These are phyloP conservation scores for Papilio elwesi DNA, from an alignment of 2,888 invertebrate species.

Conservation along the genomic window DNA sequence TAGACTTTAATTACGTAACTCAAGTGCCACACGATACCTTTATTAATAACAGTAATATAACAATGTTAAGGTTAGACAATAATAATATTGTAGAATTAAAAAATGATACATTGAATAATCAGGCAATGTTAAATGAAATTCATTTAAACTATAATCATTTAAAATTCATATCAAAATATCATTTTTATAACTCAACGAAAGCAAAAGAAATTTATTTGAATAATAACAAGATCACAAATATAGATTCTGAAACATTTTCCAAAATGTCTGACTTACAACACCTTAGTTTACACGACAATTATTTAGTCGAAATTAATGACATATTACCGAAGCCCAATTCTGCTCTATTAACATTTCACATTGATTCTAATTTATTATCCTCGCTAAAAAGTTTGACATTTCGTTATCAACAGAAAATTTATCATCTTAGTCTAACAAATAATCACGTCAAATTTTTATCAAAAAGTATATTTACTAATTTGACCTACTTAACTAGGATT, in stretches of 20 bases:
- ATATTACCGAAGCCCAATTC: slow-evolving; percentile 89
- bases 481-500: slow-evolving; percentile 89
- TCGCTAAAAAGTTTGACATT: slow-evolving; percentile 90
- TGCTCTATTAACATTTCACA: slow-evolving; percentile 89
- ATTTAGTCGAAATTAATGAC: slow-evolving; percentile 89
- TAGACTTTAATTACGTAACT: slow-evolving; percentile 93
- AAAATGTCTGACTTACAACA: slow-evolving; percentile 90
- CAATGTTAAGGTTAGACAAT: slow-evolving; percentile 92
- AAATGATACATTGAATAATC: slow-evolving; percentile 90
- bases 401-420: slow-evolving; percentile 90
- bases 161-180: slow-evolving; percentile 88
- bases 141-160: slow-evolving; percentile 93
- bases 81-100: slow-evolving; percentile 92
- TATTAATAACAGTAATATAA: slow-evolving; percentile 89
- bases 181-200: slow-evolving; percentile 90
- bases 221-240: slow-evolving; percentile 91
- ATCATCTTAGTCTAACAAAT: slow-evolving; percentile 92
- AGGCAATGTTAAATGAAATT: slow-evolving; percentile 89
- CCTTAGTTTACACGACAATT: slow-evolving; percentile 92
- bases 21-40: slow-evolving; percentile 91
- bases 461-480: slow-evolving; percentile 89
- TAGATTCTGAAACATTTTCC: slow-evolving; percentile 91
- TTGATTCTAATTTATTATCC: slow-evolving; percentile 90
- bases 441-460: slow-evolving; percentile 90
- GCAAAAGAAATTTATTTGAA: slow-evolving; percentile 93